A percentile compares a stretch with the other conserved stretches of the same genome.
Evolutionary conservation across 1,140 invertebrate genomes (phyloP).

Genomic region (Drosophila subobscura): DNA sequence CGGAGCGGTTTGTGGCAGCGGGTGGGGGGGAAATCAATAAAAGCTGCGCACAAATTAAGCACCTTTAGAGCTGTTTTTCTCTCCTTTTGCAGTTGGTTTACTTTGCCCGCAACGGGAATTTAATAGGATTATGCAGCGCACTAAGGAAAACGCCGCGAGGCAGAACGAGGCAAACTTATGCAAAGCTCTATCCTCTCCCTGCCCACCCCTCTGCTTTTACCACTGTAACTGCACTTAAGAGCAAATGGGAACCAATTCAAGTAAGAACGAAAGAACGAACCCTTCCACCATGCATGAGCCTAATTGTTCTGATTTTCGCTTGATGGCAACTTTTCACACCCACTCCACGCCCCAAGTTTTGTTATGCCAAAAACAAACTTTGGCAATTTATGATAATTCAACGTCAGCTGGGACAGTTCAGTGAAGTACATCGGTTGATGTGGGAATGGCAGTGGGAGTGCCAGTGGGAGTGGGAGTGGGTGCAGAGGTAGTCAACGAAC

Average conservation of each 20-base stretch:
- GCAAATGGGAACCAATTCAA: no score
- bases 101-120: slow-evolving; percentile 71
- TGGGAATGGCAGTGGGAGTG: slow-evolving; percentile 44
- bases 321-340: slow-evolving; percentile 74
- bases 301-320: slow-evolving; percentile 78
- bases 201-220: neutral
- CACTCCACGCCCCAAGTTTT: slow-evolving; percentile 61
- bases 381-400: slow-evolving; percentile 82
- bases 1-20: slow-evolving; percentile 1
- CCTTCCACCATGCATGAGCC: slow-evolving; percentile 44
- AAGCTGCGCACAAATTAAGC: slow-evolving; percentile 78
- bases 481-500: slow-evolving; percentile 47
- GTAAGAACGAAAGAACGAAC: neutral
- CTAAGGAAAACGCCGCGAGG: slow-evolving; percentile 30
- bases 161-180: slow-evolving; percentile 64
- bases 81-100: slow-evolving; percentile 24
- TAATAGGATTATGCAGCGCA: slow-evolving; percentile 80
- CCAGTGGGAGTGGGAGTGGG: neutral
- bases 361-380: slow-evolving; percentile 81
- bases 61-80: slow-evolving; percentile 57
- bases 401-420: slow-evolving; percentile 82
- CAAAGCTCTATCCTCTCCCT: slow-evolving; percentile 69
- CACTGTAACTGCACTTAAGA: slow-evolving; percentile 6
- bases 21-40: slow-evolving; percentile 69
- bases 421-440: slow-evolving; percentile 57